phyloP scores from a whole-genome alignment of 2,888 invertebrate genomes.

The Ceraclea dissimilis region DNA sequence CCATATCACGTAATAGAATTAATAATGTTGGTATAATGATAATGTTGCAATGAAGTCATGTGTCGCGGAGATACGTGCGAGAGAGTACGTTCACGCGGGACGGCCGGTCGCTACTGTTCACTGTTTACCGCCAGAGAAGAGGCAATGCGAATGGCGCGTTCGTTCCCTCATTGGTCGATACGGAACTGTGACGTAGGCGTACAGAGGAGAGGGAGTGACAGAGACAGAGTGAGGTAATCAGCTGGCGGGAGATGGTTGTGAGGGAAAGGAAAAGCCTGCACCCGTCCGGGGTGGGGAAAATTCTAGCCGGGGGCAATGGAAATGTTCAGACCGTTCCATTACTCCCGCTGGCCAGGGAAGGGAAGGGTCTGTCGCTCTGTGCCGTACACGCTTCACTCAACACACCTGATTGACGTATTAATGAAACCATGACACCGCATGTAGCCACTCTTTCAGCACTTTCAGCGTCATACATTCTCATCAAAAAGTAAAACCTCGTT shows the following conservation, averaged over 20 bases:
- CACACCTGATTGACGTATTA: too few species aligned
- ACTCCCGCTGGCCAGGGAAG: background rate
- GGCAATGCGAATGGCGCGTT: constrained; percentile 23
- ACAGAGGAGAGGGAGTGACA: constrained; percentile 31
- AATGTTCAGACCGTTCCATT: background rate
- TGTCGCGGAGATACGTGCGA: constrained; percentile 3
- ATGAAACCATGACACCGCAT: too few species aligned
- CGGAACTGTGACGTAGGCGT: constrained; percentile 34
- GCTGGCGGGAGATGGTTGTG: constrained; percentile 7
- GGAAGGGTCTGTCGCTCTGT: background rate
- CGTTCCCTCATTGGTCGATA: constrained; percentile 35
- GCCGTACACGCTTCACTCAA: background rate
- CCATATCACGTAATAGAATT: too few species aligned
- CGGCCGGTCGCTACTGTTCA: constrained; percentile 18
- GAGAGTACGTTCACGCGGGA: constrained; percentile 12
- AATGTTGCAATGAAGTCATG: background rate
- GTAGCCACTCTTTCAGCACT: too few species aligned
- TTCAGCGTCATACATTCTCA: too few species aligned
- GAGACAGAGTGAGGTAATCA: constrained; percentile 5
- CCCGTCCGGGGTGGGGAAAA: constrained; percentile 1
- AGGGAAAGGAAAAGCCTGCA: constrained; percentile 8
- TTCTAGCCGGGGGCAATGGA: constrained; percentile 1
- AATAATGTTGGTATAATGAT: background rate
- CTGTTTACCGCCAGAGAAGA: constrained; percentile 14
- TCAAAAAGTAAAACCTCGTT: too few species aligned